Evolutionary conservation across 1,140 invertebrate genomes (phyloP), one percentile per base, ranked within the genome.

Genomic region (Orius insidiosus): DNA sequence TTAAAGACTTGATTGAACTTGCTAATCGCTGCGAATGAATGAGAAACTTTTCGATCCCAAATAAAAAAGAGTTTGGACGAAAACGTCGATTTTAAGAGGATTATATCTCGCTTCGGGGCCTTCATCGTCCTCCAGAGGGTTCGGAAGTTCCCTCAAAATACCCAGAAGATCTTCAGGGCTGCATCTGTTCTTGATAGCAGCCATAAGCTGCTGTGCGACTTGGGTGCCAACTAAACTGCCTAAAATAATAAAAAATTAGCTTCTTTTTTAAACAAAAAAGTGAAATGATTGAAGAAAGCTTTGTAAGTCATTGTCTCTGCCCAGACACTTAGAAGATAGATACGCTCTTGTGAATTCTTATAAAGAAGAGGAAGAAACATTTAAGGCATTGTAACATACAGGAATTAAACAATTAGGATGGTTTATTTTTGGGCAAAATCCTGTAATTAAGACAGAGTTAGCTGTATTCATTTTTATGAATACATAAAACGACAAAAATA

Each of bases 1-100:
- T 94, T 93, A 55, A 97, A 85, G 1, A 95, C 83, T 57, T 84
- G 77, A 64, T 94, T 85, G 60, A 94, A 98, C 69, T 97, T 97
- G 13, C 87, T 87, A 55, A 99, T 86, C 32, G 90, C 93, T 10
- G 94, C 87, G 65, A 97, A 98, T 54, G 88, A 89, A 60, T 99
- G 95, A 52, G 90, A 98, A 94, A 57, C 90, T 96, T 67, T 98
- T 98, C 2, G 82, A 85, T 14, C 90, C 93, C 34, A 96, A 65
- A 59, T 92, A 85, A 0, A 98, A 68, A 46, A 98, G 63, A 0
- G 89, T 94, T 56, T 95, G 87, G 5, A 94, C 85, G 63, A 98
- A 98, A 0, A 98, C 85, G 58, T 96, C 89, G 37, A 98, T 94
- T 65, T 93, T 92, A 24, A 94, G 61, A 0, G 88, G 85, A 67